Evolutionary conservation across 2,888 invertebrate species (phyloP).

Genomic region (Terebella lapidaria): DNA sequence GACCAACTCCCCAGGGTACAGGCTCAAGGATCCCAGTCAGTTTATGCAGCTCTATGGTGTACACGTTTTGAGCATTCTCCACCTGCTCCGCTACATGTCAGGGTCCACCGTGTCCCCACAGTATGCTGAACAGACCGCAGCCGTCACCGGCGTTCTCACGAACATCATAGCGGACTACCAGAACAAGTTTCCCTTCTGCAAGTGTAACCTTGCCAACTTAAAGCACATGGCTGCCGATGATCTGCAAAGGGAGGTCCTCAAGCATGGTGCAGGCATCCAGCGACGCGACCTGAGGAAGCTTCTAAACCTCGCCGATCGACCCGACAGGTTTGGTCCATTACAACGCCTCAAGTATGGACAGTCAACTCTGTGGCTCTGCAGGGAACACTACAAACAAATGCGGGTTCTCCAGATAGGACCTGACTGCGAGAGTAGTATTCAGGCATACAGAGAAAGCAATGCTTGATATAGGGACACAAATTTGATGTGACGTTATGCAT

Average conservation of each 20-base stretch:
- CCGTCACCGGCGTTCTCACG: constrained; percentile 13
- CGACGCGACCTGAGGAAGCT: constrained; percentile 14
- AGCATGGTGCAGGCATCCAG: background rate
- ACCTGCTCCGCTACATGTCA: constrained; percentile 12
- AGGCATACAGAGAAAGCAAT: background rate
- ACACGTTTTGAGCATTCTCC: constrained; percentile 20
- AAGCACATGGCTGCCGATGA: constrained; percentile 7
- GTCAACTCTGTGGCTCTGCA: constrained; percentile 21
- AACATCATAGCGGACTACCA: constrained; percentile 16
- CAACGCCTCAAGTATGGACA: constrained; percentile 14
- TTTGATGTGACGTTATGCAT: no score
- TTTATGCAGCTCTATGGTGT: constrained; percentile 20
- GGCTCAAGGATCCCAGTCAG: constrained; percentile 19
- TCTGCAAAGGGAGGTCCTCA: constrained; percentile 4
- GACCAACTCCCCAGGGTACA: constrained; percentile 21
- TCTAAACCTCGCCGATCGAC: constrained; percentile 16
- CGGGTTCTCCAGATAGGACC: constrained; percentile 11
- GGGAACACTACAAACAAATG: constrained; percentile 22
- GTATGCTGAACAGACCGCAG: constrained; percentile 10
- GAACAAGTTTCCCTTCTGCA: constrained; percentile 12
- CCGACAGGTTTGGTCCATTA: constrained; percentile 19
- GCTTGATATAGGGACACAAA: no score
- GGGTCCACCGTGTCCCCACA: constrained; percentile 14
- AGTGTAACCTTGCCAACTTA: background rate
- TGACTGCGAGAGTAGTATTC: background rate